Base-by-base conservation (phyloP, 2,797 vertebrate genomes). In the Sebastes hopkinsi region DNA sequence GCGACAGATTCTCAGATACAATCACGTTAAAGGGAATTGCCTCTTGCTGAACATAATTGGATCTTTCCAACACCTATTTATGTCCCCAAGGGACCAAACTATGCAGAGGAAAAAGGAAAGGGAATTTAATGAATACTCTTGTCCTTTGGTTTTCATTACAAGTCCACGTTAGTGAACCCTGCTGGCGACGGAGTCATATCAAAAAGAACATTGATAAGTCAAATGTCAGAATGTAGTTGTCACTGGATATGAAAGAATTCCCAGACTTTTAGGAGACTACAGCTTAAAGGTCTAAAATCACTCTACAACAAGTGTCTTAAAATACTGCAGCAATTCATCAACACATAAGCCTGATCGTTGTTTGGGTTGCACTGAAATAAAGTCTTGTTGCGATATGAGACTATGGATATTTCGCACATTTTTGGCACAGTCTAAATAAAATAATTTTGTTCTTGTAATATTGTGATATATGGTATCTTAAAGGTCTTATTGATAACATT, bases 21-120 rank as follows among this genome's bases (percentile, higher is more conserved):
- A 95, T 95, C 92, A 92, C 82, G 77, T 89, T 90, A 84, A 92
- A 88, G 81, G 88, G 81, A 94, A 94, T 84, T 92, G 92, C 80
- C 83, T 94, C 88, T 80, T 75, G 82, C 83, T 87, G 87, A 90
- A 87, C 80, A 91, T 94, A 93, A 95, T 92, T 92, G 89, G 91
- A 94, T 92, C 81, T 81, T 93, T 89, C 83, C 72, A 65, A 72
- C 85, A 81, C 75, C 82, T 89, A 87, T 93, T 91, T 90, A 84
- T 86, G 66, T 71, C 78, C 81, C 75, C 67, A 42, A 86, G 77
- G 62, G 83, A 87, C 56, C 62, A 79, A 85, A 89, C 75, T 60
- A 85, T 70, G 5, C 85, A 80, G 73, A 42, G 62, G 72, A 46
- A 69, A 86, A 86, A 79, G 29, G 70, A 83, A 74, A 74, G 55